Base-by-base conservation (phyloP, 2,113 vertebrate genomes). In the Desmodus rotundus region DNA sequence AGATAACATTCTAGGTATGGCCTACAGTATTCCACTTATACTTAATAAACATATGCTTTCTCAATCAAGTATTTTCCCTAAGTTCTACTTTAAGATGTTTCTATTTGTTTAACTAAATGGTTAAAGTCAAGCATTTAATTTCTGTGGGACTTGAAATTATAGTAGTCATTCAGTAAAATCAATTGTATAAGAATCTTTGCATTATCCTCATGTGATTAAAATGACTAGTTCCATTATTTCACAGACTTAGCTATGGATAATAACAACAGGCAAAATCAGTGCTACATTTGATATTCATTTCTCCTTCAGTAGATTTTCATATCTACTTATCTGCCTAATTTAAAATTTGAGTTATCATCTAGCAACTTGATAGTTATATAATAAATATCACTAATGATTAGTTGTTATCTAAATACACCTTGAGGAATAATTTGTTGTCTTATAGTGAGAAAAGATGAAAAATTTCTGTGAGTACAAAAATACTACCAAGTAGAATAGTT, bases 1-100 rank as follows among this genome's bases (percentile, higher is more conserved):
- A 97, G 94, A 97, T 96, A 96, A 93, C 95, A 92, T 94, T 97
- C 83, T 89, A 94, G 50, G 74, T 68, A 80, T 20, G 54, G 65
- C 74, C 83, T 87, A 87, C 81, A 98, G 41, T 96, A 94, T 97
- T 98, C 97, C 54, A 98, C 98, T 98, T 96, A 52, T 80, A 93
- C 91, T 94, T 96, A 95, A 95, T 94, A 87, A 98, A 98, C 98
- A 91, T 97, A 90, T 96, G 74, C 78, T 95, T 97, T 96, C 94
- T 91, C 93, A 95, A 96, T 97, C 95, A 98, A 98, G 98, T 98
- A 98, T 98, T 98, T 98, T 97, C 93, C 41, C 47, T 96, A 81
- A 96, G 96, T 97, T 98, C 93, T 97, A 97, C 10, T 85, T 98
- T 67, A 93, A 87, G 94, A 97, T 97, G 89, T 96, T 94, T 90